These are phyloP conservation scores for Capreolus pygargus DNA, from an alignment of 2,113 vertebrate genomes.

Conservation along the genomic window DNA sequence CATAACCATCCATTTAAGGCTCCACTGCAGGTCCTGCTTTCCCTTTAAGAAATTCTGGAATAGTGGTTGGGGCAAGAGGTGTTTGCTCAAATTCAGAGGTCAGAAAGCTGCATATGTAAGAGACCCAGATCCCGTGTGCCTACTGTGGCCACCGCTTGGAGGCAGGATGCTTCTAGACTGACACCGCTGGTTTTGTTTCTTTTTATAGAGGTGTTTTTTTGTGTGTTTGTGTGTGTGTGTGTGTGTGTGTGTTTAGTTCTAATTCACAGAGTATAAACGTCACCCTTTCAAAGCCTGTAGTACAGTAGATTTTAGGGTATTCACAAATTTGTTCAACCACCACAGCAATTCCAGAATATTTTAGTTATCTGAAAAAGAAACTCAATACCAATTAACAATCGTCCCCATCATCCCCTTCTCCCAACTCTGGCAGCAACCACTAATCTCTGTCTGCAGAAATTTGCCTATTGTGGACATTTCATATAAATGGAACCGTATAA, in stretches of 20 bases:
- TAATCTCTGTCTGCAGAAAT: neutral
- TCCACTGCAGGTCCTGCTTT: neutral
- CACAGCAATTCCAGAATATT: neutral
- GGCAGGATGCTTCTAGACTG: neutral
- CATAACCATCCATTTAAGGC: too few species aligned
- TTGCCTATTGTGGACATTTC: neutral
- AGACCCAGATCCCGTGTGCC: neutral
- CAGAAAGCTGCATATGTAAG: neutral
- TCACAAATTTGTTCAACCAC: neutral
- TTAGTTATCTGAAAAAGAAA: neutral
- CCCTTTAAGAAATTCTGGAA: neutral
- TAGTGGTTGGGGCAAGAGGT: neutral
- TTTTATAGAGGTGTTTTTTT: neutral
- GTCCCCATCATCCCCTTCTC: neutral
- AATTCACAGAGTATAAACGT: neutral
- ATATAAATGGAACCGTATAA: neutral
- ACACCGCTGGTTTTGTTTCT: neutral
- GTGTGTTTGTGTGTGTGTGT: neutral
- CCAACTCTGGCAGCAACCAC: neutral
- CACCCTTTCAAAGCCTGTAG: neutral
- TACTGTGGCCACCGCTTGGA: neutral
- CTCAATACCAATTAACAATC: neutral
- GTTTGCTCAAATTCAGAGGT: neutral
- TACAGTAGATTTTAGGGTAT: neutral
- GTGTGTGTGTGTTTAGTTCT: neutral